Percentiles rank a stretch among this genome's conserved stretches.
Evolutionary conservation across 2,888 invertebrate species (phyloP).

Genomic region (Lasioglossum calceatum): DNA sequence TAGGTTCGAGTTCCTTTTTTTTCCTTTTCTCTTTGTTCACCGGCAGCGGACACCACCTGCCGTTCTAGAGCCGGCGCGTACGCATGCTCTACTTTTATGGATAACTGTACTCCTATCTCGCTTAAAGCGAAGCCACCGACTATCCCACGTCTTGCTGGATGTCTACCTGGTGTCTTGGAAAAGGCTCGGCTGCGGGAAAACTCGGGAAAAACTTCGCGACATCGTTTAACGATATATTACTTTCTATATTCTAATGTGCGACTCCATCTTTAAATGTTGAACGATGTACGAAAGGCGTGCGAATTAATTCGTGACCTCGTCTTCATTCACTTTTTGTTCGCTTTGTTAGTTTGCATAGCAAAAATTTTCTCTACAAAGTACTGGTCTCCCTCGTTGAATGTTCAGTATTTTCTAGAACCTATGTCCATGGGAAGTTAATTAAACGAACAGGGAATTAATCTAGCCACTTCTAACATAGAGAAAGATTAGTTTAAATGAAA

Average conservation of each 20-base stretch:
- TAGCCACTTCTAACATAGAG: too few relatives aligned
- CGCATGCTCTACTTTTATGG: conserved; percentile 78
- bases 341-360: background rate
- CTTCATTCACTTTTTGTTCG: background rate
- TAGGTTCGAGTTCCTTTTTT: conserved; percentile 50
- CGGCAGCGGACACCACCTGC: conserved; percentile 76
- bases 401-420: background rate
- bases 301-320: background rate
- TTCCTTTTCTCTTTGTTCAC: conserved; percentile 72
- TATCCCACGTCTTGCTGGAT: conserved; percentile 52
- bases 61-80: conserved; percentile 70
- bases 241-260: background rate
- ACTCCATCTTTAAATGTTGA: background rate
- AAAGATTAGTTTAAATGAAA: too few relatives aligned
- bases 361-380: too few relatives aligned
- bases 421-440: too few relatives aligned
- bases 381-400: too few relatives aligned
- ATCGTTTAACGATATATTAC: background rate
- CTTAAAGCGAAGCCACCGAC: conserved; percentile 64
- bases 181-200: conserved; percentile 5
- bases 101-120: conserved; percentile 76
- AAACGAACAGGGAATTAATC: too few relatives aligned
- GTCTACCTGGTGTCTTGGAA: conserved; percentile 58
- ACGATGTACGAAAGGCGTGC: background rate
- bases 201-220: background rate